Base-by-base conservation (phyloP, 2,888 invertebrate species). In the Seira musarum region DNA sequence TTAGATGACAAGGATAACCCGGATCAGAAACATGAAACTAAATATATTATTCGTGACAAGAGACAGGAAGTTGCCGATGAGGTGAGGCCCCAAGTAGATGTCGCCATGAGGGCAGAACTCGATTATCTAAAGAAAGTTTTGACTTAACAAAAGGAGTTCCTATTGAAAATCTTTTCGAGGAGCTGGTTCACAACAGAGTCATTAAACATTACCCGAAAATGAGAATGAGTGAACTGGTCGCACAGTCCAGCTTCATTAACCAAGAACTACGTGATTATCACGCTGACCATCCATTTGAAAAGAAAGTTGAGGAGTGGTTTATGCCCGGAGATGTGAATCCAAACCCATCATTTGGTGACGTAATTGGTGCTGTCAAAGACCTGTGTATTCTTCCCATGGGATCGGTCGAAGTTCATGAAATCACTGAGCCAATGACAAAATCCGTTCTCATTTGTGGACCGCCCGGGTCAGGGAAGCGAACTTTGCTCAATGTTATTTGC, bases 131-230 rank as follows among this genome's bases (percentile, higher is more conserved):
- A 93, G 89, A 92, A 93, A 84, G 96, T 96, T 1, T 91, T 92
- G 97, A 98, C 90, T 90, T 98, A 68, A 98, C 98, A 0, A 92
- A 91, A 0, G 97, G 98, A 88, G 91, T 97, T 88, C 94, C 95
- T 0, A 93, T 94, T 0, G 96, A 96, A 88, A 97, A 96, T 0
- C 90, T 98, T 1, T 96, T 96, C 88, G 97, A 98, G 89, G 98
- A 98, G 89, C 90, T 98, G n/a, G 93, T 98, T 0, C 92, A 93
- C 0, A 95, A 97, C 89, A 96, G 96, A 0, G 96, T 98, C 21
- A 96, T 98, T 79, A 93, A 93, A 87, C 93, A 94, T 78, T 94
- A 93, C 87, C 94, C 94, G 0, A 90, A 92, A 82, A 90, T 92
- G 0, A 90, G 90, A 53, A 90, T 96, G 35, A 90, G 91, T 8